phyloP scores from a whole-genome alignment of 2,888 invertebrate genomes.

The Lasioglossum figueresi region DNA sequence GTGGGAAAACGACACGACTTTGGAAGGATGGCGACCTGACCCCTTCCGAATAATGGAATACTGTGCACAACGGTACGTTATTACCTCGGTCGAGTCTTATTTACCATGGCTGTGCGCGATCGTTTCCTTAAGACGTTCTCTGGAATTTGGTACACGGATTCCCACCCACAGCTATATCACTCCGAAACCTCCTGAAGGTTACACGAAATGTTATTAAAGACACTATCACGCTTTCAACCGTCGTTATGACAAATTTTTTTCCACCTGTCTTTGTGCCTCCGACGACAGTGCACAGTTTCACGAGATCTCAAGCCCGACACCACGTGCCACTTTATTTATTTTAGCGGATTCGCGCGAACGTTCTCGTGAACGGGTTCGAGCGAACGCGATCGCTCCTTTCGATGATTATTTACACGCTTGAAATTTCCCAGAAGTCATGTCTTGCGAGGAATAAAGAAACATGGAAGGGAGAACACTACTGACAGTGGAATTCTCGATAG shows the following conservation, averaged over 20 bases:
- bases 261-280: constrained; percentile 52
- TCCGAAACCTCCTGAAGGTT: constrained; percentile 50
- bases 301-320: constrained; percentile 19
- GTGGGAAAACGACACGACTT: constrained; percentile 69
- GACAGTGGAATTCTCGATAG: constrained; percentile 59
- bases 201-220: constrained; percentile 47
- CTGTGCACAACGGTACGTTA: constrained; percentile 79
- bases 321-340: constrained; percentile 55
- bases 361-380: neutral
- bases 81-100: constrained; percentile 34
- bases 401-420: constrained; percentile 1
- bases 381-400: neutral
- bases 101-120: constrained; percentile 41
- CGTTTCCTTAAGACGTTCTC: constrained; percentile 14
- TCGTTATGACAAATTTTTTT: constrained; percentile 58
- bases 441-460: constrained; percentile 21
- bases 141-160: constrained; percentile 26
- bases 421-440: constrained; percentile 40
- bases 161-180: constrained; percentile 22
- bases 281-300: constrained; percentile 30
- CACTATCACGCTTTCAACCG: constrained; percentile 50
- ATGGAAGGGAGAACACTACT: constrained; percentile 54
- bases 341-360: neutral
- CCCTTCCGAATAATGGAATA: constrained; percentile 80
- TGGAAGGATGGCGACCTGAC: constrained; percentile 81